Evolutionary conservation across 2,797 vertebrate species (phyloP).

Genomic region (Microctenopoma stevenorrisi): DNA sequence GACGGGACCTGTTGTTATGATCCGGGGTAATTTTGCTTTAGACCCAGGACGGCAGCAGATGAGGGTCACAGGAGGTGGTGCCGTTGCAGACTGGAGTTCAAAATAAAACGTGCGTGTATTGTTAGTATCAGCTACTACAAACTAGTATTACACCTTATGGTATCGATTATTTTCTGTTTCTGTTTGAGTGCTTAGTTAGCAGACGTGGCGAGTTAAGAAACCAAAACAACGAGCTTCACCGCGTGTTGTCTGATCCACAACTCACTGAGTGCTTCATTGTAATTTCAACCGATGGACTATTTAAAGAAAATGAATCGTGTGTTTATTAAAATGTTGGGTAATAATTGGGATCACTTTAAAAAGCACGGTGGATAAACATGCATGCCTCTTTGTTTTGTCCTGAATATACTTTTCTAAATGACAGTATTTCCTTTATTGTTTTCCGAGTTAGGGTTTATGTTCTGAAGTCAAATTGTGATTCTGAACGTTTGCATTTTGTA

Average conservation of each 20-base stretch:
- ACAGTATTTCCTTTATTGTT: neutral
- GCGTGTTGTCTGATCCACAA: neutral
- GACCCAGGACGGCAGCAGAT: constrained; percentile 75
- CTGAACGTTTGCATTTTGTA: neutral
- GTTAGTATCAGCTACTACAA: constrained; percentile 66
- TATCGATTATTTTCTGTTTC: neutral
- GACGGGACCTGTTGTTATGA: constrained; percentile 84
- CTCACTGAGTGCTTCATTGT: neutral
- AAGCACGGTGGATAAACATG: constrained; percentile 7
- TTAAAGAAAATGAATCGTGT: constrained; percentile 1
- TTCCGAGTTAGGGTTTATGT: neutral
- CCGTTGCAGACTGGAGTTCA: constrained; percentile 53
- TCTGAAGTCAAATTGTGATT: neutral
- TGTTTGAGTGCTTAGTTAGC: constrained; percentile 8
- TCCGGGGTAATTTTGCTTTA: constrained; percentile 80
- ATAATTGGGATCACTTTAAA: constrained; percentile 7
- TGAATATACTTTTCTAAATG: neutral
- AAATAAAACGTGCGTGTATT: constrained; percentile 61
- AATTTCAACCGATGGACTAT: neutral
- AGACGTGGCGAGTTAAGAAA: neutral
- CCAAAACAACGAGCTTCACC: neutral
- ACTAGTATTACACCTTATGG: neutral
- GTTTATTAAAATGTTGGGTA: constrained; percentile 14
- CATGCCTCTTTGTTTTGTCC: neutral
- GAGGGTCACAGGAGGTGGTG: constrained; percentile 80